Evolutionary conservation across 2,888 invertebrate species (phyloP), one percentile per base, ranked within the genome.

Genomic region (Uropetala carovei): DNA sequence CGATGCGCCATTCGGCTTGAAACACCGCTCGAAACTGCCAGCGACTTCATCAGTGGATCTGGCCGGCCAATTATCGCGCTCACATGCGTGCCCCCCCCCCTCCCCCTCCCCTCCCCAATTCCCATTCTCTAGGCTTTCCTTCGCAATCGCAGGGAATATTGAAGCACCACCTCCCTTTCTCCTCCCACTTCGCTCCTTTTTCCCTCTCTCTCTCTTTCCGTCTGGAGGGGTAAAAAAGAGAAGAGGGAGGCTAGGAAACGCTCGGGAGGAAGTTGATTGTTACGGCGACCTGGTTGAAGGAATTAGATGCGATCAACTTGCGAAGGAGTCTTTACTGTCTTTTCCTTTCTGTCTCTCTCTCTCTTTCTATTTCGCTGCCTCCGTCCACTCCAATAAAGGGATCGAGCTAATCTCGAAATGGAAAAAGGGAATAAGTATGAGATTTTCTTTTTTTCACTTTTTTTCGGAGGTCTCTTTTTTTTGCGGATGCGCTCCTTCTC

Each of bases 191-290:
- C 43, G 43, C 56, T 83, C 18, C 13, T 57, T 18, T 43, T 83
- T 83, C n/a, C 18, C n/a, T n/a, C n/a, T n/a, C n/a, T n/a, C 82
- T 13, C 83, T 57, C 57, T 43, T 43, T 43, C 30, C 56, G 16
- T 18, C 7, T 56, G 83, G 18, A 27, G 56, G 16, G 64, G 64
- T 18, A n/a, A 11, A 5, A 16, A 11, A n/a, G 83, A 9, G 83
- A n/a, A n/a, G 83, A 9, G 83, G 16, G 43, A 18, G 16, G 22
- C 18, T 16, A 56, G 83, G 56, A 56, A 83, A 83, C 18, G 57
- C 83, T 57, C 18, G 56, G 56, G 83, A 57, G 57, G 83, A 83
- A 83, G 83, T 83, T 83, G 83, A 83, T 83, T 83, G 83, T 83
- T 83, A 83, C 57, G 83, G 83, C 57, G 83, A n/a, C 83, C 13